These are phyloP conservation scores for Alethe diademata DNA, from an alignment of 2,113 vertebrate genomes.

Conservation along the genomic window DNA sequence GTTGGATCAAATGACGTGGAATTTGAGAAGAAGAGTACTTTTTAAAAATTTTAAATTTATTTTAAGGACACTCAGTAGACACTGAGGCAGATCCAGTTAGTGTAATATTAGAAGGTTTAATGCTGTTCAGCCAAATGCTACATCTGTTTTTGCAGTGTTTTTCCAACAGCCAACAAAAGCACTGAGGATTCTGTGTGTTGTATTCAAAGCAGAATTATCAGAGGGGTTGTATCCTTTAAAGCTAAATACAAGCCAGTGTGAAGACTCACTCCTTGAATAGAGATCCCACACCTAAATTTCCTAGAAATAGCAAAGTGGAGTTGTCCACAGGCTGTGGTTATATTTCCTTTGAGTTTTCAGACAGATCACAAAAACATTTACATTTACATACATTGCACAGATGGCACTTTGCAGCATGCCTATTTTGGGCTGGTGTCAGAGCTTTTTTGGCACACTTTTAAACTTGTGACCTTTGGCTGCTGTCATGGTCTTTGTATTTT, in stretches of 20 bases:
- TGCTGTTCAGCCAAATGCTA: not conserved
- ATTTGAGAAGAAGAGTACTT: not conserved
- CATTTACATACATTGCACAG: not conserved
- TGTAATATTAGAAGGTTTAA: conserved; percentile 54
- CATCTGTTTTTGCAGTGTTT: not conserved
- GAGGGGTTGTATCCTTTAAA: not conserved
- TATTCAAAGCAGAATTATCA: not conserved
- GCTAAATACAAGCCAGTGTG: not conserved
- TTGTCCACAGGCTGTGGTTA: not conserved
- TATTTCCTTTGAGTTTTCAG: not conserved
- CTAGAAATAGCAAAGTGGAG: not conserved
- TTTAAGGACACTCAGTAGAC: not conserved
- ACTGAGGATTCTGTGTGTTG: not conserved
- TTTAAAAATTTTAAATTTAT: not conserved
- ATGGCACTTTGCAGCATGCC: not conserved
- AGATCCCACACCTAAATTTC: not conserved
- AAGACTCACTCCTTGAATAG: not conserved
- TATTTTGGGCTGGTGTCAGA: not conserved
- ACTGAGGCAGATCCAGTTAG: conserved; percentile 12
- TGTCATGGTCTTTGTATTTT: not conserved
- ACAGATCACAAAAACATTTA: not conserved
- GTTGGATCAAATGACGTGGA: not conserved
- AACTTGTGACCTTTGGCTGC: conserved; percentile 42
- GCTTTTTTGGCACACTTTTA: not conserved
- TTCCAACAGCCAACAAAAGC: not conserved